phyloP scores from a whole-genome alignment of 2,113 vertebrate genomes.

The Brachionichthys hirsutus region DNA sequence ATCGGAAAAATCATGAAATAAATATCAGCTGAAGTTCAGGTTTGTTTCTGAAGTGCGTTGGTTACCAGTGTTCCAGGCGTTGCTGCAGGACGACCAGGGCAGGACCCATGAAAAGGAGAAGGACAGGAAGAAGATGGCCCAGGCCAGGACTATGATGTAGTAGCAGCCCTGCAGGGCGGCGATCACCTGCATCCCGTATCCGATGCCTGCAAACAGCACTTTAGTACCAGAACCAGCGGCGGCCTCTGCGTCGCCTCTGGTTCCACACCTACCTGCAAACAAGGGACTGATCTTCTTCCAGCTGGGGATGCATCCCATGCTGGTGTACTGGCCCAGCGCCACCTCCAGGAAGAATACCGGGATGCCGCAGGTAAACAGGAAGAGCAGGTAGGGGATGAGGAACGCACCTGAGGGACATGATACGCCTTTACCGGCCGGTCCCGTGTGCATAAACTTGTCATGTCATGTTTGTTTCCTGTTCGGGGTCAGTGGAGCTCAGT shows the following conservation, averaged over 20 bases:
- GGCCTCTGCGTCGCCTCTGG: too few species aligned
- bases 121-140: constrained; percentile 92
- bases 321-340: constrained; percentile 90
- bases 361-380: constrained; percentile 92
- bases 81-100: constrained; percentile 87
- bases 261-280: constrained; percentile 83
- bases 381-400: constrained; percentile 95
- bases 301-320: constrained; percentile 87
- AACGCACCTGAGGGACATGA: constrained; percentile 83
- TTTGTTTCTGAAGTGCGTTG: not conserved
- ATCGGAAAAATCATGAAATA: too few species aligned
- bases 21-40: not conserved
- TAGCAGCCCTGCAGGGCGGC: constrained; percentile 86
- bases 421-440: too few species aligned
- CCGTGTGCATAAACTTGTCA: too few species aligned
- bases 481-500: too few species aligned
- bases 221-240: not conserved
- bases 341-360: constrained; percentile 91
- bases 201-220: constrained; percentile 74
- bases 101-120: constrained; percentile 86
- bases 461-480: too few species aligned
- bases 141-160: constrained; percentile 92
- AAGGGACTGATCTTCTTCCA: constrained; percentile 92
- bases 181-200: constrained; percentile 89
- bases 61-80: constrained; percentile 87